phyloP scores from a whole-genome alignment of 2,888 invertebrate genomes.

The Metacarcinus magister region DNA sequence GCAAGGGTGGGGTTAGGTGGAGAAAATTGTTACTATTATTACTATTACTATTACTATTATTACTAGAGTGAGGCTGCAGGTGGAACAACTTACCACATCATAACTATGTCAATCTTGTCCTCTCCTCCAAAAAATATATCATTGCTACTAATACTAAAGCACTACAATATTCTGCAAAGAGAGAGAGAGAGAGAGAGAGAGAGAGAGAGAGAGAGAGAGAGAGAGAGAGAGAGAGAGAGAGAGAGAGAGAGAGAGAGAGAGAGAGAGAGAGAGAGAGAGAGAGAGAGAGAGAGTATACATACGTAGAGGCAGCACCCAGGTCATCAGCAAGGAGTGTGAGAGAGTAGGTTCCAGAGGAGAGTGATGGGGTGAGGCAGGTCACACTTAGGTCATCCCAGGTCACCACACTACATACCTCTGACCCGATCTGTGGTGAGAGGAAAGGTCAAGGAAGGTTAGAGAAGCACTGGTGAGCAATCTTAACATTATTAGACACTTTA shows the following conservation, averaged over 20 bases:
- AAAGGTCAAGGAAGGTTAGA: slow-evolving; percentile 13
- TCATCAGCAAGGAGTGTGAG: slow-evolving; percentile 15
- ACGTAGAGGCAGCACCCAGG: not conserved
- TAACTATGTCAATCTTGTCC: too few relatives aligned
- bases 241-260: slow-evolving; percentile 55
- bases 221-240: slow-evolving; percentile 55
- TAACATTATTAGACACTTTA: too few relatives aligned
- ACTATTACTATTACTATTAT: not conserved
- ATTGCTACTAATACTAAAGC: too few relatives aligned
- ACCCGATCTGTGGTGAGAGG: slow-evolving; percentile 52
- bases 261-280: slow-evolving; percentile 55
- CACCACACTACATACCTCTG: slow-evolving; percentile 18
- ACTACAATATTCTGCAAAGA: not conserved
- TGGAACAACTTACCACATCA: too few relatives aligned
- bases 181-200: not conserved
- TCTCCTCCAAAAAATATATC: too few relatives aligned
- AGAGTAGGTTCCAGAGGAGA: slow-evolving; percentile 44
- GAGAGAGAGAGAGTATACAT: not conserved
- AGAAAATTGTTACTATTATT: not conserved
- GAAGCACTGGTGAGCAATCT: not conserved
- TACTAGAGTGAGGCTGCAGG: too few relatives aligned
- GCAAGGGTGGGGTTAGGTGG: not conserved
- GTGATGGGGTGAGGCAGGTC: slow-evolving; percentile 68
- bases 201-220: slow-evolving; percentile 42
- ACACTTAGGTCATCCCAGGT: slow-evolving; percentile 60